Percentiles rank a stretch among this genome's conserved stretches.
Conservation (phyloP, 2,888 invertebrate genomes). For the Rhagophthalmus giganteus region DNA sequence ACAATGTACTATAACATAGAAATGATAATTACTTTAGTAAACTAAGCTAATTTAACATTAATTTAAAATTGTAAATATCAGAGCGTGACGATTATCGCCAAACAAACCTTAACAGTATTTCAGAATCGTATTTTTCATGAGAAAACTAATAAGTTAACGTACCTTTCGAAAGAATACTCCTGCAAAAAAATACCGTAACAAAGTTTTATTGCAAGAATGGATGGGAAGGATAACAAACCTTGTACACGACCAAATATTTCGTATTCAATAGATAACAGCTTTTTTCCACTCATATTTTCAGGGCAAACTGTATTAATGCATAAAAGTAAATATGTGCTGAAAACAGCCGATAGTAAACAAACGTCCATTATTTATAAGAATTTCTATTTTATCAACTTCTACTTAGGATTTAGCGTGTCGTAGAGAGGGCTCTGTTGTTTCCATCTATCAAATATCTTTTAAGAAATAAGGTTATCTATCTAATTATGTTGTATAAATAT, state of each 20-base stretch:
- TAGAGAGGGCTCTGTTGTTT: background rate
- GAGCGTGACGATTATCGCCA: too few species aligned
- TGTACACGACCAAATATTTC: constrained; percentile 66
- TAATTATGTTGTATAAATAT: too few species aligned
- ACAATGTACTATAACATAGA: too few species aligned
- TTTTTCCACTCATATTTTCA: constrained; percentile 26
- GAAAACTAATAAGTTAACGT: constrained; percentile 30
- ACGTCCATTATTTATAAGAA: constrained; percentile 1
- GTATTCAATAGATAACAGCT: constrained; percentile 56
- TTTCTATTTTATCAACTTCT: too few species aligned
- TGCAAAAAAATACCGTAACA: constrained; percentile 28
- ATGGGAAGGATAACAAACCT: too few species aligned
- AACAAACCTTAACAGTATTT: too few species aligned
- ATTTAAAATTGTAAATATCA: too few species aligned
- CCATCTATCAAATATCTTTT: background rate
- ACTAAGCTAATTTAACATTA: too few species aligned
- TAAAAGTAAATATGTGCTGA: constrained; percentile 2
- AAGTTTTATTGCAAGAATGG: constrained; percentile 1
- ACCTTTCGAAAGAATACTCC: constrained; percentile 68
- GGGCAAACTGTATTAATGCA: background rate
- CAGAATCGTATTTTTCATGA: too few species aligned
- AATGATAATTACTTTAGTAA: too few species aligned
- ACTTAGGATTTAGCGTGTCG: too few species aligned
- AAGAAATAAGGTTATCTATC: too few species aligned
- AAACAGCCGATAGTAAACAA: constrained; percentile 18